phyloP scores from a whole-genome alignment of 1,140 invertebrate species.

The Drosophila bipectinata region DNA sequence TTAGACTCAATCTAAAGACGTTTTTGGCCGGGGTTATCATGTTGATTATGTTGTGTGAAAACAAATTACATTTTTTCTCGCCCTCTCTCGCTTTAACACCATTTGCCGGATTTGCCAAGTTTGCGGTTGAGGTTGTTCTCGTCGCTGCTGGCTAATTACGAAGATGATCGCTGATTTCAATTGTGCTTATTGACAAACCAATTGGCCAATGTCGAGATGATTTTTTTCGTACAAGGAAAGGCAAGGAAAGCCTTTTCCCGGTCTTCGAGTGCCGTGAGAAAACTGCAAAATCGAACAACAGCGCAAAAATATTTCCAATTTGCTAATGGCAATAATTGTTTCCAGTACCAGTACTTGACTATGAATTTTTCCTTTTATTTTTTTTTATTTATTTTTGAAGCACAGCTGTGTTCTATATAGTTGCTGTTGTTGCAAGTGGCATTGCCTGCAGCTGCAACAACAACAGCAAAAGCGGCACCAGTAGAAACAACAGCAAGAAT shows the following conservation, averaged over 20 bases:
- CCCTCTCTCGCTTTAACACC: conserved; percentile 66
- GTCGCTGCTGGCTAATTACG: conserved; percentile 70
- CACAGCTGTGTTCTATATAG: conserved; percentile 76
- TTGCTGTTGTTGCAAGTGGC: conserved; percentile 61
- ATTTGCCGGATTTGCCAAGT: conserved; percentile 39
- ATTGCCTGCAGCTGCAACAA: conserved; percentile 68
- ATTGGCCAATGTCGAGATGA: conserved; percentile 40
- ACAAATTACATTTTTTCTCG: conserved; percentile 82
- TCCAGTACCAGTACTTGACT: conserved; percentile 48
- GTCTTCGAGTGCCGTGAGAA: conserved; percentile 59
- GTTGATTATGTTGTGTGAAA: conserved; percentile 84
- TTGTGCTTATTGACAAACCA: conserved; percentile 77
- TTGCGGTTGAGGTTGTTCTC: conserved; percentile 42
- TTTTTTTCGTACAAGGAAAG: conserved; percentile 56
- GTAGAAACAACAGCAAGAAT: conserved; percentile 45
- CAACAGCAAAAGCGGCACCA: conserved; percentile 52
- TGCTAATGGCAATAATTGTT: conserved; percentile 77
- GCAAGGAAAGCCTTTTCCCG: conserved; percentile 57
- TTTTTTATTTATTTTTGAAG: not conserved
- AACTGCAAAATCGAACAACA: conserved; percentile 52
- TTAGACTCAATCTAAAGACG: conserved; percentile 84
- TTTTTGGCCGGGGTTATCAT: conserved; percentile 82
- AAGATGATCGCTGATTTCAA: conserved; percentile 70
- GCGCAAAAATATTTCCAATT: conserved; percentile 60
- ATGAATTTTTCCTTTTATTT: conserved; percentile 34